Conservation (phyloP, 2,888 invertebrate species). For the Tuberolachnus salignus region DNA sequence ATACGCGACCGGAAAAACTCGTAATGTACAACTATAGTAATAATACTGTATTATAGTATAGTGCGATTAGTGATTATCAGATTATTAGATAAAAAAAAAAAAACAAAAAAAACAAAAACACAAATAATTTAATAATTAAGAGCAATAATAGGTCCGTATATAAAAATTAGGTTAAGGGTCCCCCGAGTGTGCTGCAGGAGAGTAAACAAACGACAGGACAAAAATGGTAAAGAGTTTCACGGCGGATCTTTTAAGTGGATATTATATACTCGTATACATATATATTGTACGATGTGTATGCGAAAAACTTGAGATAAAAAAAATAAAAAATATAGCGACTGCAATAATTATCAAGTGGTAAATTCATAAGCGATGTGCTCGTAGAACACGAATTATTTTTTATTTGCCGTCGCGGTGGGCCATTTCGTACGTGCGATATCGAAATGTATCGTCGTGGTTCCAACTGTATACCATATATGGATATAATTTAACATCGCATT, state of each 20-base stretch:
- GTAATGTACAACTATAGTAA: no score
- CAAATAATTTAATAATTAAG: not conserved
- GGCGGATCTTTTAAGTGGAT: conserved; percentile 4
- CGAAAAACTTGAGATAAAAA: conserved; percentile 21
- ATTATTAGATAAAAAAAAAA: no score
- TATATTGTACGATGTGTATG: not conserved
- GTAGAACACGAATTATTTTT: not conserved
- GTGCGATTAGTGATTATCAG: no score
- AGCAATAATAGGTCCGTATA: conserved; percentile 16
- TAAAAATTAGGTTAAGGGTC: conserved; percentile 25
- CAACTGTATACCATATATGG: no score
- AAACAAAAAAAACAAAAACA: no score
- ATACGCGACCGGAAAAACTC: no score
- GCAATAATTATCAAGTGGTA: conserved; percentile 20
- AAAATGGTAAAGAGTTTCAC: conserved; percentile 24
- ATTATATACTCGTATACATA: not conserved
- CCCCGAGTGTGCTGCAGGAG: not conserved
- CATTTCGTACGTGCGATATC: not conserved
- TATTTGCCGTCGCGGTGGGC: no score
- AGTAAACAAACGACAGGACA: conserved; percentile 42
- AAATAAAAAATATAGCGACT: conserved; percentile 7
- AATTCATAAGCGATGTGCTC: conserved; percentile 4
- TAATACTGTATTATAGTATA: no score
- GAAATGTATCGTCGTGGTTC: not conserved
- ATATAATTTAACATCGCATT: no score